Evolutionary conservation across 2,888 invertebrate species (phyloP), one percentile per base, ranked within the genome.

Genomic region (Craniophora ligustri): DNA sequence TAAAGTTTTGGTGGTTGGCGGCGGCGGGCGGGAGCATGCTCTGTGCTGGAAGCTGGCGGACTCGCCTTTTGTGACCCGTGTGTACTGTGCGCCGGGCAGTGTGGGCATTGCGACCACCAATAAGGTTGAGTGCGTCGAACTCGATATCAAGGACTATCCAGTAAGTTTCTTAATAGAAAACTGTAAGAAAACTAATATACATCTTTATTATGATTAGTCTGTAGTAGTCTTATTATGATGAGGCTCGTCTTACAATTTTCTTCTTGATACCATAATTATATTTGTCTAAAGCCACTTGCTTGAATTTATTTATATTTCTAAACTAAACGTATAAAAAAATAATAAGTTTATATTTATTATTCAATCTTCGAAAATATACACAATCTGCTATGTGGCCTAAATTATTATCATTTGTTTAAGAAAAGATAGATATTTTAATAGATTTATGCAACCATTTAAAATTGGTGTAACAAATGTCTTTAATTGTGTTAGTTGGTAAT

Each of bases 21-120:
- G 96, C 84, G 99, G 99, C 30, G 99, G 98, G 2, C 95, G 99
- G 70, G 99, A 99, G 90, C 99, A 99, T 92, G 98, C 98, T 3
- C 94, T 99, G 76, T 97, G 97, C 75, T 99, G 98, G 98, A 98
- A 98, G 91, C 89, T 99, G 32, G 94, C 97, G 0, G 96, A 98
- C 84, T 98, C 98, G 35, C 82, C 94, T 10, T 87, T 94, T 81
- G 95, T 98, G 16, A 88, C 94, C 39, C 93, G 94, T 64, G 95
- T 99, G 62, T 98, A 94, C 85, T 97, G 97, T 32, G 94, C 97
- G 18, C 99, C 99, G 10, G 99, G 99, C 23, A 99, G 98, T 91
- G 95, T 95, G 75, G 99, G 98, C 14, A 98, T 98, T 58, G 93
- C 94, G 23, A 89, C 94, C 61, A 91, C 95, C n/a, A 88, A 94